Evolutionary conservation across 2,888 invertebrate species (phyloP), one percentile per base, ranked within the genome.

Genomic region (Asteroscopus sphinx): DNA sequence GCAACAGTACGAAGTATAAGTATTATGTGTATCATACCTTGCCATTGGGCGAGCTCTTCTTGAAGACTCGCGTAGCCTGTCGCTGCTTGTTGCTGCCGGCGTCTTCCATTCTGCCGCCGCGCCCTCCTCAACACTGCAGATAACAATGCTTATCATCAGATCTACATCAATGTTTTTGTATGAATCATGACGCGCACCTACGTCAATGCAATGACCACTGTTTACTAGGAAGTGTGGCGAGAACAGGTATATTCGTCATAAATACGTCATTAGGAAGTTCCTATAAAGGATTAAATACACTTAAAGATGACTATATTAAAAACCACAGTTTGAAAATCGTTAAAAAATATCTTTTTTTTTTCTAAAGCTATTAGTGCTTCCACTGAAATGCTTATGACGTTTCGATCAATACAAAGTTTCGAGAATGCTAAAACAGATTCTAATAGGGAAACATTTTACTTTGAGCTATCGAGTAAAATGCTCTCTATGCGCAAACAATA

Each of bases 31-130:
- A 6, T 4, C 28, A 25, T 91, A 97, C 97, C 96, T 98, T 99
- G 85, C 98, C 98, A 95, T 99, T 99, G 48, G 98, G 98, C 64
- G 98, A 98, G 91, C 98, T 98, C 92, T 99, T 99, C 95, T 99
- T 99, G 95, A 99, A 99, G 47, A 99, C 99, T 89, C 98, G 96
- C 94, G 97, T 97, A 73, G 97, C 97, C 83, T 97, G 96, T 66
- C 96, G 94, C 87, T 96, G 95, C 81, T 93, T 94, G 90, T 93
- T 96, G 87, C 96, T 96, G 90, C 96, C 96, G 79, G 95, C 96
- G 95, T 96, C 97, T 84, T 96, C 96, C 95, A 96, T 96, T 81
- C 93, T 96, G 88, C 94, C 95, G 90, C 95, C 93, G 89, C 89
- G 86, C 89, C 89, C 95, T 87, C 92, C 89, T 86, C 90, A 86